Evolutionary conservation across 2,113 vertebrate genomes (phyloP).

Genomic region (Sapayoa aenigma): DNA sequence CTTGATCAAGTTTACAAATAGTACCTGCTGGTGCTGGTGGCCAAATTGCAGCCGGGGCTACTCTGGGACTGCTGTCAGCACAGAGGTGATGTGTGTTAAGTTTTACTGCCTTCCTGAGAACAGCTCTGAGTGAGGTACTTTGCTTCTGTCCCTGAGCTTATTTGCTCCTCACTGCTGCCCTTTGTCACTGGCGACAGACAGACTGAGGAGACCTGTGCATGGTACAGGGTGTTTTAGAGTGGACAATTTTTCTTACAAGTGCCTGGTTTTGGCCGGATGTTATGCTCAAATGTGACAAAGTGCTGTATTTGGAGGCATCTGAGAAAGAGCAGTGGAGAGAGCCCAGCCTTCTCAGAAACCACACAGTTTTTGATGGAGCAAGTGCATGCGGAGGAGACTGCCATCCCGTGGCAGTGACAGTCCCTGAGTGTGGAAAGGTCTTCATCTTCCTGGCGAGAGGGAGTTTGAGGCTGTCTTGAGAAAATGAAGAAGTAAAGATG

Average conservation of each 20-base stretch:
- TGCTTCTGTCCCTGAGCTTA: background rate
- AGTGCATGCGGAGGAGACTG: background rate
- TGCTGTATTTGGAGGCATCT: background rate
- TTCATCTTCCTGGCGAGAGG: background rate
- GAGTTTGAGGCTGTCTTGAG: background rate
- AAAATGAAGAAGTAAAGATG: slow-evolving; percentile 41
- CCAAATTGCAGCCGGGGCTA: background rate
- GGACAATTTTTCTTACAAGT: background rate
- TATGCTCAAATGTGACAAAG: background rate
- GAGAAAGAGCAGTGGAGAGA: background rate
- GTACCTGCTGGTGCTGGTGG: background rate
- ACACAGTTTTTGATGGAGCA: background rate
- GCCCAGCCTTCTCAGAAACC: background rate
- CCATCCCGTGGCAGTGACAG: background rate
- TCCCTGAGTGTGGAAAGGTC: background rate
- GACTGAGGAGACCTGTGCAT: fast-evolving
- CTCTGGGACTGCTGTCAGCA: background rate
- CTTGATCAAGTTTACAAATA: background rate
- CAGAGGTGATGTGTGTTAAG: background rate
- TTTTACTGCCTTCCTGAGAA: background rate
- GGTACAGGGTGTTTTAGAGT: background rate
- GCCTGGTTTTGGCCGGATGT: background rate
- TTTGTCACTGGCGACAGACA: background rate
- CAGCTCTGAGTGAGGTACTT: background rate
- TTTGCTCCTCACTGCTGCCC: background rate